Percentiles rank a stretch among this genome's conserved stretches.
These are phyloP conservation scores for Silurus asotus DNA, from an alignment of 2,113 vertebrate species.

Conservation along the genomic window DNA sequence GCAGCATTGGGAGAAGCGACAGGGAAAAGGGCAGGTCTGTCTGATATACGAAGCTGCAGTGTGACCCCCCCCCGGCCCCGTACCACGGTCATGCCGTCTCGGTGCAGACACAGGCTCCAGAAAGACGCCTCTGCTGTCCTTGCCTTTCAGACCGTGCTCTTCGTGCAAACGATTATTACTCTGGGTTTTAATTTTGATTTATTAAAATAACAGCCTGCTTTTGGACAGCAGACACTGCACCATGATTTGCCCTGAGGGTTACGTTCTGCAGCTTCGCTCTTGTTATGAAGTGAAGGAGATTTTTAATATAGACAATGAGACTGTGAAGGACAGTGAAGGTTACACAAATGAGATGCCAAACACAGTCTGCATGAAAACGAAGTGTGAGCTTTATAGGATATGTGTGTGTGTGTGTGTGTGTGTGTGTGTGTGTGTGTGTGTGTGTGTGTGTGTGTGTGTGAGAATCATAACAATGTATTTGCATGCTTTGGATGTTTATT, in stretches of 20 bases:
- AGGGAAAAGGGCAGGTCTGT: constrained; percentile 10
- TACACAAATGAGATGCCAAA: constrained; percentile 33
- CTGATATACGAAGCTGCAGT: constrained; percentile 3
- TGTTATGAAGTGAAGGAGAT: constrained; percentile 21
- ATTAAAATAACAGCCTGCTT: constrained; percentile 6
- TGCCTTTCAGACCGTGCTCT: background rate
- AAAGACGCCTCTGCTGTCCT: background rate
- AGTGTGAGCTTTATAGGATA: constrained; percentile 28
- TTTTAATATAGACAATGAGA: constrained; percentile 29
- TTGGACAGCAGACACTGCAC: background rate
- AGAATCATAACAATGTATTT: constrained; percentile 16
- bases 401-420: constrained; percentile 12
- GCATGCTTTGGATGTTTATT: constrained; percentile 8
- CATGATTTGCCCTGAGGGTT: background rate
- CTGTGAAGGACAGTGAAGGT: constrained; percentile 37
- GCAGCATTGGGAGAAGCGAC: constrained; percentile 27
- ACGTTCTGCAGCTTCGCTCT: constrained; percentile 14
- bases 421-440: constrained; percentile 3
- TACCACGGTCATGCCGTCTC: background rate
- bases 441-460: background rate
- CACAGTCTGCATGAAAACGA: constrained; percentile 52
- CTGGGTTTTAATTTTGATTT: background rate
- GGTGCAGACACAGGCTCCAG: background rate
- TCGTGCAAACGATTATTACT: background rate
- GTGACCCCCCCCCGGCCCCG: background rate